These are phyloP conservation scores for Drepana arcuata DNA, from an alignment of 1,140 invertebrate genomes.

Conservation along the genomic window DNA sequence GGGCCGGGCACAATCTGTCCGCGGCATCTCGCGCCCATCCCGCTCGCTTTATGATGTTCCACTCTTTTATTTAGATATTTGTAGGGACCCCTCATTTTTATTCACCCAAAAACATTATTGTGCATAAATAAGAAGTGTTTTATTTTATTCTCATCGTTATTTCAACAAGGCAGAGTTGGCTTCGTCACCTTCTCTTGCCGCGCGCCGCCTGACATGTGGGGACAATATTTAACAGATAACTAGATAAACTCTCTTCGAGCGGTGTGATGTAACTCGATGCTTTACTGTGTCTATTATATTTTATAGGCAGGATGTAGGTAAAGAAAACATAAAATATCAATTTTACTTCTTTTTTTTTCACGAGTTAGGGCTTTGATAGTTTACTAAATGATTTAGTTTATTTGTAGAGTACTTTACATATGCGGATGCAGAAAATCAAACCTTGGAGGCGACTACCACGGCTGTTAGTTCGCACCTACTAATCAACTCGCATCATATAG, in stretches of 20 bases:
- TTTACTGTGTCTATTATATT: constrained; percentile 45
- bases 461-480: too few species aligned
- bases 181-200: constrained; percentile 48
- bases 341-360: constrained; percentile 4
- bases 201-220: constrained; percentile 42
- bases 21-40: constrained; percentile 49
- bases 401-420: too few species aligned
- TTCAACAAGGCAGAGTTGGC: constrained; percentile 48
- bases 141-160: constrained; percentile 61
- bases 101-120: constrained; percentile 61
- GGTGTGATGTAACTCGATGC: constrained; percentile 59
- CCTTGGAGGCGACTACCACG: too few species aligned
- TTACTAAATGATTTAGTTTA: too few species aligned
- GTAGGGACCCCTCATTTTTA: constrained; percentile 60
- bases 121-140: constrained; percentile 61
- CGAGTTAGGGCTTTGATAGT: too few species aligned
- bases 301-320: constrained; percentile 27
- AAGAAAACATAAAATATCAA: constrained; percentile 9
- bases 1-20: constrained; percentile 37
- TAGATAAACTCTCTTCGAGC: constrained; percentile 52
- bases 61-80: constrained; percentile 64
- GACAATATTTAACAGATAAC: constrained; percentile 55
- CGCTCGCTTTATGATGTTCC: constrained; percentile 37
- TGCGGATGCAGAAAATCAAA: too few species aligned
- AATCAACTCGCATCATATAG: too few species aligned